These are phyloP conservation scores for Arion vulgaris DNA, from an alignment of 1,140 invertebrate genomes.

Conservation along the genomic window DNA sequence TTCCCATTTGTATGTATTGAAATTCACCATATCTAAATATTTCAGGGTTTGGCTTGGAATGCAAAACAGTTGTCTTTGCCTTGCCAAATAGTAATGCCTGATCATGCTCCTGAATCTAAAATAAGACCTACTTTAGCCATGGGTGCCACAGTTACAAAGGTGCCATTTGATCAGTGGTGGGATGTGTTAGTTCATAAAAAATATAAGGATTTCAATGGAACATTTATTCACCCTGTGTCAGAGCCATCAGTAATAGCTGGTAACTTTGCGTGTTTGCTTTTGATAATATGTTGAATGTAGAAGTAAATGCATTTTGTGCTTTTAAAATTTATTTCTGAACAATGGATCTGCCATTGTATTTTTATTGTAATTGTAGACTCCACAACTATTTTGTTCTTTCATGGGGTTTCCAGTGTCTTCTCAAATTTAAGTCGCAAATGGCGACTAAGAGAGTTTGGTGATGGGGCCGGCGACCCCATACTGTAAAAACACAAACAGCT, in stretches of 20 bases:
- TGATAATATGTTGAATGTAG: neutral
- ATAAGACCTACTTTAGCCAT: constrained; percentile 51
- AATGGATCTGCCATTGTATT: no score
- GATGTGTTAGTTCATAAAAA: constrained; percentile 51
- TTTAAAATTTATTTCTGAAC: no score
- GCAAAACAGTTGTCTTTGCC: constrained; percentile 44
- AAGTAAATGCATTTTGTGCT: no score
- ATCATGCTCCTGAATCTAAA: constrained; percentile 58
- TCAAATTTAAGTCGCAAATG: no score
- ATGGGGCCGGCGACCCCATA: no score
- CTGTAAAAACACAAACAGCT: no score
- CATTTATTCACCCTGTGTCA: constrained; percentile 64
- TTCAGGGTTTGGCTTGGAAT: constrained; percentile 57
- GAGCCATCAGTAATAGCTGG: constrained; percentile 64
- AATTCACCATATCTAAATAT: neutral
- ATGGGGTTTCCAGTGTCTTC: no score
- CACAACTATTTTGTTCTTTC: no score
- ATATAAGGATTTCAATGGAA: constrained; percentile 53
- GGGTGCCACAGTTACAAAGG: constrained; percentile 55
- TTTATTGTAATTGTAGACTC: no score
- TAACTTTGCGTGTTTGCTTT: constrained; percentile 31
- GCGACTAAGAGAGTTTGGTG: no score
- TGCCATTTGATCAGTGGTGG: constrained; percentile 64
- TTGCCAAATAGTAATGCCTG: constrained; percentile 60
- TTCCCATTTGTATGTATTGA: no score